These are phyloP conservation scores for Triplophysa tibetana DNA, from an alignment of 2,113 vertebrate genomes.

Conservation along the genomic window DNA sequence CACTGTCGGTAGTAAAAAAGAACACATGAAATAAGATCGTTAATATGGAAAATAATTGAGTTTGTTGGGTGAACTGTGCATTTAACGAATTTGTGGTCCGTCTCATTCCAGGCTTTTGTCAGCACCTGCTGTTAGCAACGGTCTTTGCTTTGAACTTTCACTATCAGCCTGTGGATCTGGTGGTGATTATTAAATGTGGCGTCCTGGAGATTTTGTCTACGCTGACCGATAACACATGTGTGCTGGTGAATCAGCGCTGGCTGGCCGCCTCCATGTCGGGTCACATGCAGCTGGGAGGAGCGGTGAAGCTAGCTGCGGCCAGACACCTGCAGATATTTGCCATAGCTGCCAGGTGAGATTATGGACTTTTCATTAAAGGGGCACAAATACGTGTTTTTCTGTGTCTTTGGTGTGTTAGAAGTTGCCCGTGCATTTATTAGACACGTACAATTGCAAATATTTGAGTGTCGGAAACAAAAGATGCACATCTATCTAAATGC, in stretches of 20 bases:
- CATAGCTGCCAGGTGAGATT: slow-evolving; percentile 74
- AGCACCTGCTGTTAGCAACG: slow-evolving; percentile 77
- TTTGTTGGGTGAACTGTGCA: background rate
- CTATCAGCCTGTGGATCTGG: slow-evolving; percentile 76
- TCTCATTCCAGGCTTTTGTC: slow-evolving; percentile 68
- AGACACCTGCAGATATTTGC: slow-evolving; percentile 78
- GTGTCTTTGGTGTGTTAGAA: too few relatives aligned
- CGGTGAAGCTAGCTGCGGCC: slow-evolving; percentile 72
- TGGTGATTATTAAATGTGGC: slow-evolving; percentile 72
- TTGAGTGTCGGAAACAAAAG: too few relatives aligned
- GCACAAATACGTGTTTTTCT: too few relatives aligned
- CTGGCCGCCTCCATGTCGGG: slow-evolving; percentile 71
- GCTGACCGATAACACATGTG: slow-evolving; percentile 75
- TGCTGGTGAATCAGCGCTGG: slow-evolving; percentile 76
- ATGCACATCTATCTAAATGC: too few relatives aligned
- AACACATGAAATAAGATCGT: too few relatives aligned
- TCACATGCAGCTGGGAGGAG: slow-evolving; percentile 66
- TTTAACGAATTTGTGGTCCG: background rate
- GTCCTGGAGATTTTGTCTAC: slow-evolving; percentile 75
- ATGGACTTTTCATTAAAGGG: background rate
- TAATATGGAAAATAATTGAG: too few relatives aligned
- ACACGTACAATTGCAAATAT: too few relatives aligned
- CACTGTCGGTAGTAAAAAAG: too few relatives aligned
- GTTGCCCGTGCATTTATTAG: too few relatives aligned
- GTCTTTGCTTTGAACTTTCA: slow-evolving; percentile 78